Conservation (phyloP, 2,888 invertebrate genomes). For the Odontothrips loti region DNA sequence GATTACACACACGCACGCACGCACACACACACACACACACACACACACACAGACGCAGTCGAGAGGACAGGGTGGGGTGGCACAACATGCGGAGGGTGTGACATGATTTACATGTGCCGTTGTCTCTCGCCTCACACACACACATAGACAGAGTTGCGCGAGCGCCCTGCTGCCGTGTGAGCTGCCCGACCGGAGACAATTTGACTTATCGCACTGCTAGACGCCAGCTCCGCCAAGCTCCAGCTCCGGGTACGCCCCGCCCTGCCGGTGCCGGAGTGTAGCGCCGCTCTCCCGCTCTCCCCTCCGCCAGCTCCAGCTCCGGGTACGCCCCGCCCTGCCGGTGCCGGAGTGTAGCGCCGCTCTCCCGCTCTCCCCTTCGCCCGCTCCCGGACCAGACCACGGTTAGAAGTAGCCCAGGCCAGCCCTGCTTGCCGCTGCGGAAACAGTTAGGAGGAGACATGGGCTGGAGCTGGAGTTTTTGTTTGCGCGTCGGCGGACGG, state of each 20-base stretch:
- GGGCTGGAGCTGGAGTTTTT: no score
- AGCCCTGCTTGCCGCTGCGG: no score
- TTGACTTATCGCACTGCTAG: constrained; percentile 17
- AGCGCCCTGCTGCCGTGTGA: background rate
- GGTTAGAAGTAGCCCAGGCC: no score
- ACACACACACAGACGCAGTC: background rate
- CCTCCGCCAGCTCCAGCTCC: no score
- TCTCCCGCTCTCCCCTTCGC: no score
- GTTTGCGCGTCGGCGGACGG: no score
- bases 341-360: no score
- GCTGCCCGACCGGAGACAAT: background rate
- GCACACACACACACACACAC: no score
- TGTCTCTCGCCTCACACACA: background rate
- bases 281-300: background rate
- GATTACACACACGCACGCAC: background rate
- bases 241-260: background rate
- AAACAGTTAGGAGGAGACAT: no score
- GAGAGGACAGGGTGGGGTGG: background rate
- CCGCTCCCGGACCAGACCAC: no score
- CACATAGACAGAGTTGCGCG: no score
- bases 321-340: background rate
- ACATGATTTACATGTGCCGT: constrained; percentile 19
- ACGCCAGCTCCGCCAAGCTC: constrained; percentile 1
- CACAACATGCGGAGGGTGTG: background rate
- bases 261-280: background rate